Evolutionary conservation across 2,113 vertebrate species (phyloP), one percentile per base, ranked within the genome.

Genomic region (Osmerus eperlanus): DNA sequence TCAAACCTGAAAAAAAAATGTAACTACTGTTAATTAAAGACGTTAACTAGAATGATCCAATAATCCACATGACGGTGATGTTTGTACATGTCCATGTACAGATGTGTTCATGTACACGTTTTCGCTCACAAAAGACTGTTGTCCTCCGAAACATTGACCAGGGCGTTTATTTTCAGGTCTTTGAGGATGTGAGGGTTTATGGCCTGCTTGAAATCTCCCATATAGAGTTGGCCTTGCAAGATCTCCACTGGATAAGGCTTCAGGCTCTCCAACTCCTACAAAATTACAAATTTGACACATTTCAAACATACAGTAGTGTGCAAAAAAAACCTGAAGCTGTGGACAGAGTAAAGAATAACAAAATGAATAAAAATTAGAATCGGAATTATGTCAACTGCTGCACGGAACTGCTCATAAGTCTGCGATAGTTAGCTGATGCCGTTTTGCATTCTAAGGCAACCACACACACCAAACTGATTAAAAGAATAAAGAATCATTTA

Each of bases 171-270:
- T 87, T 94, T 96, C 83, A 98, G 85, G 71, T 96, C 90, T 74
- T 91, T 92, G 71, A 90, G 89, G 61, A 95, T 84, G 23, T 86
- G 79, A 47, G n/a, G 70, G 69, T 93, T 83, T 1, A 77, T 83
- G 64, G 92, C 91, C 85, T 96, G 95, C 21, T 68, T 79, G 74
- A 88, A 85, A 79, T 94, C 84, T 3, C 94, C 94, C 93, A 97
- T 87, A 56, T 92, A 98, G 64, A 98, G 70, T 71, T 71, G 88
- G 3, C 81, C 89, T 14, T 92, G 87, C 0, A 96, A 16, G 62
- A 97, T 92, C 85, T 97, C 96, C 84, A 93, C 84, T 9, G 96
- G 96, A 72, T 97, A 96, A 0, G 81, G 78, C 81, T 91, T 77
- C 71, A 97, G 81, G 23, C 73, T 91, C 60, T 95, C 94, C 73